Evolutionary conservation across 2,888 invertebrate genomes (phyloP), one percentile per base, ranked within the genome.

Genomic region (Ernsta delagoae): DNA sequence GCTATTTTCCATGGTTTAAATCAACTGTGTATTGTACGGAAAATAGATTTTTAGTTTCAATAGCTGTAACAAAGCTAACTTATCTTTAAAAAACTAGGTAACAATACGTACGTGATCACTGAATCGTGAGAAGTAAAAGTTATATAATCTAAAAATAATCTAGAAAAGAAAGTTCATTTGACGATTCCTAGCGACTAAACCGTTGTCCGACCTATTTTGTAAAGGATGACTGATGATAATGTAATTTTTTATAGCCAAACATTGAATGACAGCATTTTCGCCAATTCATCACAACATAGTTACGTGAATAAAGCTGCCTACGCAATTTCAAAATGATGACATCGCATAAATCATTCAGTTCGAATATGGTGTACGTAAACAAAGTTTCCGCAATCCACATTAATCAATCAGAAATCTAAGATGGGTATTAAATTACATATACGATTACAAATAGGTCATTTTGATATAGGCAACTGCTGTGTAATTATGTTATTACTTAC

Each of bases 91-190:
- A 57, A 34, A 41, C 45, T 9, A 57, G 54, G 70, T 71, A 72
- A 70, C 70, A 65, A 57, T 71, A 65, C 56, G 12, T 70, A 68
- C 70, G 74, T 70, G 73, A 72, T 75, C 74, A 73, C 67, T 71
- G 70, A 65, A 65, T 45, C 72, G 73, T 77, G 74, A 75, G 74
- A 76, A 75, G 73, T 73, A 65, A 59, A 36, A 54, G 68, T 75
- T 75, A 77, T 73, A 75, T 74, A 71, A 68, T 70, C 72, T 34
- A 69, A 72, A 36, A 12, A 34, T n/a, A 39, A n/a, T 57, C 36
- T 39, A 34, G 73, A 76, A 77, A 76, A 65, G 78, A 79, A 78
- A 79, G 78, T 76, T 39, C 70, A 72, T 70, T 71, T 70, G 72
- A 70, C 70, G 72, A 70, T 71, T 48, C 60, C 60, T 53, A 45